Percentiles rank a stretch among this genome's conserved stretches.
Conservation (phyloP, 2,888 invertebrate species). For the Conomelus anceps region DNA sequence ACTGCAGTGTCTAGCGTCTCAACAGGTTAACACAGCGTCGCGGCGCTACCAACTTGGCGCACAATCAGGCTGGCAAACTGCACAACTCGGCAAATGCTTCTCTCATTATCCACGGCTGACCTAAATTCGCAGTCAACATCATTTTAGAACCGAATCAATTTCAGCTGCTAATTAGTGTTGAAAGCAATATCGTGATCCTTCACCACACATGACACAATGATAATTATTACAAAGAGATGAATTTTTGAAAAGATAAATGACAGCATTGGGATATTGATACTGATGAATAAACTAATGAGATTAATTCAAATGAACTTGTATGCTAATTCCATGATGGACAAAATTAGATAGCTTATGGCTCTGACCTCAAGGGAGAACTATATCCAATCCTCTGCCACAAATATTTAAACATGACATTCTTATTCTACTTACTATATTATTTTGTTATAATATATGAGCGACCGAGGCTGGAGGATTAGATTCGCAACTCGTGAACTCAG, state of each 20-base stretch:
- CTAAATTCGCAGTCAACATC: background rate
- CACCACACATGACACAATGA: background rate
- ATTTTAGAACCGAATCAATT: background rate
- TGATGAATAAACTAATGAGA: too few species aligned
- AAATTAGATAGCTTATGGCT: too few species aligned
- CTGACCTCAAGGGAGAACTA: too few species aligned
- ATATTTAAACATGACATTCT: too few species aligned
- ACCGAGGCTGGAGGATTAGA: too few species aligned
- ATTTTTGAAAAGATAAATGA: background rate
- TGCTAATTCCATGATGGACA: too few species aligned
- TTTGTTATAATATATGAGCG: too few species aligned
- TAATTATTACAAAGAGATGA: background rate
- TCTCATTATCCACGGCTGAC: background rate
- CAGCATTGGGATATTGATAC: background rate
- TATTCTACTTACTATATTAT: too few species aligned
- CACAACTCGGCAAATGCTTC: too few species aligned
- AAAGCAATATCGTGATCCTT: background rate
- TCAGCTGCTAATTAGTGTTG: background rate
- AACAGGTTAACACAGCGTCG: background rate
- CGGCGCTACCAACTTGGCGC: background rate
- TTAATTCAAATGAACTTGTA: too few species aligned
- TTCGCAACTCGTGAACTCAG: too few species aligned
- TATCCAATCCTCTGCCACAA: too few species aligned
- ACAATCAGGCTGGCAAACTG: background rate
- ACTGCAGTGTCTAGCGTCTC: background rate